These are phyloP conservation scores for Amphipoea oculea DNA, from an alignment of 2,888 invertebrate genomes.

Conservation along the genomic window DNA sequence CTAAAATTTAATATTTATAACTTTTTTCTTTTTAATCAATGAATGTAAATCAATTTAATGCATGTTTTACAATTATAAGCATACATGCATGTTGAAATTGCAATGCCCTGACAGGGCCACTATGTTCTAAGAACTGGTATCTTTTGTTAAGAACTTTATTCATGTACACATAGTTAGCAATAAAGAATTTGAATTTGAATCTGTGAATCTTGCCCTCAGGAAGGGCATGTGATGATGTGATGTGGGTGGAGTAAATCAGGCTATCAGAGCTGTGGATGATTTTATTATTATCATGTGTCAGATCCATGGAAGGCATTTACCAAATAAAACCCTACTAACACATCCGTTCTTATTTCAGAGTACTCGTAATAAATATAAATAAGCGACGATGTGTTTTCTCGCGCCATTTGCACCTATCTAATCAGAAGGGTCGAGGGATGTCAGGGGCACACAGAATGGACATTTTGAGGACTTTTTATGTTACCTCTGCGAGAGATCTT, in stretches of 20 bases:
- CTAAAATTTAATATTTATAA: too few relatives aligned
- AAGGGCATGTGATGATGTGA: background rate
- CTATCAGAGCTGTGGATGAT: background rate
- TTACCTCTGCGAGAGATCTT: constrained; percentile 91
- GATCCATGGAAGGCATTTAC: background rate
- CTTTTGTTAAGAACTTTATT: too few relatives aligned
- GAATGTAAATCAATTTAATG: too few relatives aligned
- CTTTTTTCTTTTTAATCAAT: too few relatives aligned
- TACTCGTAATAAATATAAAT: constrained; percentile 92
- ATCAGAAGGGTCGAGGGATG: constrained; percentile 89
- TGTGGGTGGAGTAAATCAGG: background rate
- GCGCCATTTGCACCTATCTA: constrained; percentile 91
- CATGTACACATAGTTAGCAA: too few relatives aligned
- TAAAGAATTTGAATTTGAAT: too few relatives aligned
- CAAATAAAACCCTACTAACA: background rate
- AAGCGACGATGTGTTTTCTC: constrained; percentile 93
- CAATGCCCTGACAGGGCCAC: too few relatives aligned
- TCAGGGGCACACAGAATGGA: constrained; percentile 93
- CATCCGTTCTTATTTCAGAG: constrained; percentile 81
- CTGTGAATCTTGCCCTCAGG: background rate
- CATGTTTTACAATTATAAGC: too few relatives aligned
- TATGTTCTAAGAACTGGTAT: too few relatives aligned
- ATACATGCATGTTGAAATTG: too few relatives aligned
- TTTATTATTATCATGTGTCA: background rate
- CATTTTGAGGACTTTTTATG: constrained; percentile 94